These are phyloP conservation scores for Drosophila pegasa DNA, from an alignment of 2,888 invertebrate genomes.

Conservation along the genomic window DNA sequence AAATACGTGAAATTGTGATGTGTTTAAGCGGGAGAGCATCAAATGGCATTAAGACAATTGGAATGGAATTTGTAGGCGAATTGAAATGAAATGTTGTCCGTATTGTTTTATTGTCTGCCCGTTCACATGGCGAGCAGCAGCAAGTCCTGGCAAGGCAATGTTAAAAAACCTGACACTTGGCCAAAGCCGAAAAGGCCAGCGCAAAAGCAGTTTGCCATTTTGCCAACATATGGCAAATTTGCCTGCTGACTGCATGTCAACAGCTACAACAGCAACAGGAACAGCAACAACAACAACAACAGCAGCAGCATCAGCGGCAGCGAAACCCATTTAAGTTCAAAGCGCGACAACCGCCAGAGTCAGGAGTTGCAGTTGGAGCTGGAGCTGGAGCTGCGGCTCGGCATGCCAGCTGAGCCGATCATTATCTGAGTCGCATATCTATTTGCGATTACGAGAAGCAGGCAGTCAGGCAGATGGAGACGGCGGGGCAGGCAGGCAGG, in stretches of 20 bases:
- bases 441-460: conserved; percentile 55
- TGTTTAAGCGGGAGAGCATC: background rate
- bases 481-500: conserved; percentile 3
- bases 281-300: conserved; percentile 17
- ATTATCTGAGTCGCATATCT: conserved; percentile 76
- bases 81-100: background rate
- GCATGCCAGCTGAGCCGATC: conserved; percentile 50
- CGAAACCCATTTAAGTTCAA: conserved; percentile 76
- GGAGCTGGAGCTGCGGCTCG: conserved; percentile 17
- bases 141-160: conserved; percentile 44
- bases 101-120: conserved; percentile 38
- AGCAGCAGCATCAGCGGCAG: conserved; percentile 30
- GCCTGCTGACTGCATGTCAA: conserved; percentile 60
- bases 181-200: conserved; percentile 36
- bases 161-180: conserved; percentile 55
- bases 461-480: background rate
- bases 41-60: background rate
- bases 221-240: conserved; percentile 76
- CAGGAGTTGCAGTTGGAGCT: conserved; percentile 29
- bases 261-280: conserved; percentile 37
- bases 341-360: conserved; percentile 73
- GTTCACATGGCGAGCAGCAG: conserved; percentile 8
- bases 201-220: conserved; percentile 64
- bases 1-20: background rate
- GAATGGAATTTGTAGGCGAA: conserved; percentile 3